phyloP scores from a whole-genome alignment of 1,140 invertebrate genomes.

The Drosophila pseudoananassae region DNA sequence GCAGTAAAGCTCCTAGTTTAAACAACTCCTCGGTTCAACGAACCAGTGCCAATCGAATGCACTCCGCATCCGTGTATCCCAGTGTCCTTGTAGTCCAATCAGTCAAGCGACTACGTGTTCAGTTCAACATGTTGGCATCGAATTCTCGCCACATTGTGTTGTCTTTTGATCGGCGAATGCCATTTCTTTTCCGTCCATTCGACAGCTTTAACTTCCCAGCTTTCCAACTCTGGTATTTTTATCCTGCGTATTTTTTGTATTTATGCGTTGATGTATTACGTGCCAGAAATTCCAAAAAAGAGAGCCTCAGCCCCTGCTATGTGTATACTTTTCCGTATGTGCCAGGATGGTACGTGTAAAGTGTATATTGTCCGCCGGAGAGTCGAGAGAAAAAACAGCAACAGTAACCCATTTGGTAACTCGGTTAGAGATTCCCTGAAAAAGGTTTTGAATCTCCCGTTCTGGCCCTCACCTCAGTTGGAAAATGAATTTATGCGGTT shows the following conservation, averaged over 20 bases:
- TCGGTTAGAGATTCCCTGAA: constrained; percentile 33
- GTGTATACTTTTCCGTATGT: constrained; percentile 29
- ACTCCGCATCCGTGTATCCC: constrained; percentile 28
- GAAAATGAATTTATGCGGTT: constrained; percentile 74
- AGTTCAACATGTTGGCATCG: constrained; percentile 24
- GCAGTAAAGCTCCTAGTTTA: neutral
- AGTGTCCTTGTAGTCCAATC: constrained; percentile 34
- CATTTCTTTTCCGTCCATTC: constrained; percentile 36
- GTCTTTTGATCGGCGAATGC: constrained; percentile 43
- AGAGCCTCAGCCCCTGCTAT: constrained; percentile 5
- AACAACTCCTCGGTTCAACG: constrained; percentile 15
- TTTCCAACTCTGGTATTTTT: neutral
- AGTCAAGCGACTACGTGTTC: constrained; percentile 49
- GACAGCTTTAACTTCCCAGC: constrained; percentile 22
- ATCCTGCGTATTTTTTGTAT: constrained; percentile 51
- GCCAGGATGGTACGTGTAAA: constrained; percentile 58
- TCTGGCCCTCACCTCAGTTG: constrained; percentile 4
- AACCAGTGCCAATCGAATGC: constrained; percentile 46
- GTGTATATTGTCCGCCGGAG: constrained; percentile 64
- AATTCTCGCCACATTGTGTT: constrained; percentile 43
- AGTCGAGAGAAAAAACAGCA: constrained; percentile 31
- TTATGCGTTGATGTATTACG: constrained; percentile 82
- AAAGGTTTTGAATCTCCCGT: constrained; percentile 49
- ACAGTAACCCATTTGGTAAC: constrained; percentile 4
- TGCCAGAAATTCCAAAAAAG: constrained; percentile 63